Evolutionary conservation across 2,888 invertebrate species (phyloP).

Genomic region (Alitta virens): DNA sequence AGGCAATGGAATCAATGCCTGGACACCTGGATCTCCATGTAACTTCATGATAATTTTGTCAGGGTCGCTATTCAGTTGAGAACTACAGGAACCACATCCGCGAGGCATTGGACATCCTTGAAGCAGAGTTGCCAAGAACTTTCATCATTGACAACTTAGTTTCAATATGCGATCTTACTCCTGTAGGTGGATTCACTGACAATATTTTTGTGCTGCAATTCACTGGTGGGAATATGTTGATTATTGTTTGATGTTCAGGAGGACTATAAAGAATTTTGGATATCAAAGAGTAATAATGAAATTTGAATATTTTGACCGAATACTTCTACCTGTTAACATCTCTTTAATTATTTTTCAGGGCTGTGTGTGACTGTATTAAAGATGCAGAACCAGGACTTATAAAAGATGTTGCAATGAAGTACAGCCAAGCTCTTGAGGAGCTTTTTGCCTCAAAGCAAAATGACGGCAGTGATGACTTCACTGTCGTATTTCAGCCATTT

Average conservation of each 20-base stretch:
- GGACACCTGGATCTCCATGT: too few relatives aligned
- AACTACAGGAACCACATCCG: slow-evolving; percentile 37
- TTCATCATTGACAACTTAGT: slow-evolving; percentile 55
- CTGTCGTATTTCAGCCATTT: slow-evolving; percentile 51
- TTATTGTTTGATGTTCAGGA: background rate
- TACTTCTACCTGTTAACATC: too few relatives aligned
- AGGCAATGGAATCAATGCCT: too few relatives aligned
- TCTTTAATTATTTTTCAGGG: too few relatives aligned
- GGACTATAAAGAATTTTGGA: background rate
- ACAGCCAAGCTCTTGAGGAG: slow-evolving; percentile 32
- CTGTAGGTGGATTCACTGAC: slow-evolving; percentile 32
- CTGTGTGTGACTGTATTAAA: background rate
- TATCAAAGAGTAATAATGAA: background rate
- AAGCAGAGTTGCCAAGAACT: slow-evolving; percentile 45
- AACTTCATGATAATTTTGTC: background rate
- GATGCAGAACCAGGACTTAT: background rate
- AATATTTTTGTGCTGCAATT: slow-evolving; percentile 38
- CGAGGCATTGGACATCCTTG: slow-evolving; percentile 44
- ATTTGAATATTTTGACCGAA: background rate
- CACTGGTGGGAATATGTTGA: slow-evolving; percentile 31
- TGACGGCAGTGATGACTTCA: slow-evolving; percentile 47
- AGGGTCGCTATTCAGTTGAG: slow-evolving; percentile 33
- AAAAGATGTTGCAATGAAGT: slow-evolving; percentile 17
- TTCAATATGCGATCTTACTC: slow-evolving; percentile 46
- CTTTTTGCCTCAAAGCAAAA: slow-evolving; percentile 41